These are phyloP conservation scores for Etia nguti DNA, from an alignment of 2,113 vertebrate genomes.

Conservation along the genomic window DNA sequence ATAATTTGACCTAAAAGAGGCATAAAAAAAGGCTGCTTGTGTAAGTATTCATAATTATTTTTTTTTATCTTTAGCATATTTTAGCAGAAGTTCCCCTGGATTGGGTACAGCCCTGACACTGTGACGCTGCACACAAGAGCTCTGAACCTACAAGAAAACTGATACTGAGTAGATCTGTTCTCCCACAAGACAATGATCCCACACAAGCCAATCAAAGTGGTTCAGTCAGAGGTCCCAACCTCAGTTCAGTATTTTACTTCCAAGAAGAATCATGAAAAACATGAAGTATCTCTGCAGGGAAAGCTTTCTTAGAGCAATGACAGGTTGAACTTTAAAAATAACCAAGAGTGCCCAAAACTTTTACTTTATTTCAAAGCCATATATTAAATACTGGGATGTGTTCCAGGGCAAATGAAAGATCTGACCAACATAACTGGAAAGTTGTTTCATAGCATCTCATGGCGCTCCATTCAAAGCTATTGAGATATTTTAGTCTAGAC, in stretches of 20 bases:
- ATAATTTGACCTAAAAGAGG: background rate
- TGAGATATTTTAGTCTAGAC: background rate
- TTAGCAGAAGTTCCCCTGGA: background rate
- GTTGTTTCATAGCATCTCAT: background rate
- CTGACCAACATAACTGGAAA: background rate
- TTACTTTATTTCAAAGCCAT: background rate
- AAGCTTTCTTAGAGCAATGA: background rate
- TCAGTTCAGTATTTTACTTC: background rate
- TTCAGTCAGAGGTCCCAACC: background rate
- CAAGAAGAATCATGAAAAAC: background rate
- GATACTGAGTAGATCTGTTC: background rate
- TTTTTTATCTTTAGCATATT: background rate
- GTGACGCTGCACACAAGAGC: background rate
- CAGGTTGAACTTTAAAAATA: background rate
- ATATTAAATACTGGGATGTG: background rate
- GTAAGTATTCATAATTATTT: background rate
- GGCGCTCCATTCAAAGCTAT: background rate
- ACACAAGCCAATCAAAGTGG: background rate
- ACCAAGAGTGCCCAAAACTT: background rate
- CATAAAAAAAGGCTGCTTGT: background rate
- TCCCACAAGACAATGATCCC: background rate
- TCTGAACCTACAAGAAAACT: background rate
- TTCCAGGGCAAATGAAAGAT: background rate
- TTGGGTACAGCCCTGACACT: background rate
- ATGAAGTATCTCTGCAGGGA: background rate